Evolutionary conservation across 2,113 vertebrate genomes (phyloP).

Genomic region (Sporophila hypoxantha): DNA sequence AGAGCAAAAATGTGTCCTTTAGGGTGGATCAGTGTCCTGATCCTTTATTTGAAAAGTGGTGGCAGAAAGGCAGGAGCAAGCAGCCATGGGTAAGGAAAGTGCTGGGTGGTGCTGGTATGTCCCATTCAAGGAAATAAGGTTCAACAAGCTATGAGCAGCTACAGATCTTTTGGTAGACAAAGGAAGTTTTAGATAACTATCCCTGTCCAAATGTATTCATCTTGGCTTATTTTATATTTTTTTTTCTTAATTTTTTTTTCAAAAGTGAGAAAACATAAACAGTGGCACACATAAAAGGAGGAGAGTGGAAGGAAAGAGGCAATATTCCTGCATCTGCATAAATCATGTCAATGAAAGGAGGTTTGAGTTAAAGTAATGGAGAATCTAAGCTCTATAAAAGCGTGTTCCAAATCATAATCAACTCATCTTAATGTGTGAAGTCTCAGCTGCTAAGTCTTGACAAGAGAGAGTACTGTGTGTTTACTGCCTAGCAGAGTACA

Average conservation of each 20-base stretch:
- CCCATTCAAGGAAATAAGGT: neutral
- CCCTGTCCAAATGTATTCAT: neutral
- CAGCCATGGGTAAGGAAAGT: neutral
- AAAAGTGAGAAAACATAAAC: neutral
- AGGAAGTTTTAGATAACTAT: neutral
- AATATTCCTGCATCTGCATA: neutral
- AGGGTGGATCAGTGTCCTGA: neutral
- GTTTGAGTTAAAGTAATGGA: slow-evolving; percentile 26
- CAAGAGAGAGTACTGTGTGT: neutral
- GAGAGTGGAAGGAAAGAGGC: neutral
- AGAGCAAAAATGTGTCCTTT: neutral
- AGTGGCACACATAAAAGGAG: neutral
- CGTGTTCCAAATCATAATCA: neutral
- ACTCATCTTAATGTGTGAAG: neutral
- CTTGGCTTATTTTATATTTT: neutral
- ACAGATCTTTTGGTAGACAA: neutral
- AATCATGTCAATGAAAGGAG: neutral
- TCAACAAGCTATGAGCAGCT: neutral
- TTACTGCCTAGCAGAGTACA: neutral
- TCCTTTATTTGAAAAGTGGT: neutral
- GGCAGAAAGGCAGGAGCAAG: neutral
- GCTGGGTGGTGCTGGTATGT: neutral
- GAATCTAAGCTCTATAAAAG: slow-evolving; percentile 1
- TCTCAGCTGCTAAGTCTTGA: neutral
- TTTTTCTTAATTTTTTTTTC: rapidly evolving